Evolutionary conservation across 2,113 vertebrate genomes (phyloP).

Genomic region (Lontra canadensis): DNA sequence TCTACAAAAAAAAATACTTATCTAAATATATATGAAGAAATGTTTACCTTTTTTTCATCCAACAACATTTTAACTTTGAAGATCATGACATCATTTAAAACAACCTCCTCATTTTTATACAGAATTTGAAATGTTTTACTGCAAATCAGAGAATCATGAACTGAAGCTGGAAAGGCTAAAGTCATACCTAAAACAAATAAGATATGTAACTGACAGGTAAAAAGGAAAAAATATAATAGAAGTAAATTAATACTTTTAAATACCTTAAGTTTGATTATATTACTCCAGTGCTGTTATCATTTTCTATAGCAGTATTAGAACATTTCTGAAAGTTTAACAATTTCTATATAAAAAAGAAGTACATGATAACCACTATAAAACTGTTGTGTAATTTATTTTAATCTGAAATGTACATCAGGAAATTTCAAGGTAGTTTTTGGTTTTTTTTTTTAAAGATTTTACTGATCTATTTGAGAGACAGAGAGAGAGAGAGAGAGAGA

Average conservation of each 20-base stretch:
- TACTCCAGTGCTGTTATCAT: not conserved
- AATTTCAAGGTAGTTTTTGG: not conserved
- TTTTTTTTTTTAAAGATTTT: too few species aligned
- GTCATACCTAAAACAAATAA: slow-evolving; percentile 88
- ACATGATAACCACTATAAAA: slow-evolving; percentile 23
- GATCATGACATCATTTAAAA: slow-evolving; percentile 96
- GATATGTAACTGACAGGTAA: slow-evolving; percentile 50
- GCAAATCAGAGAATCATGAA: slow-evolving; percentile 94
- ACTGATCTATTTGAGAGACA: not conserved
- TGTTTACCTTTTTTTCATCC: slow-evolving; percentile 95
- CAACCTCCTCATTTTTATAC: slow-evolving; percentile 98
- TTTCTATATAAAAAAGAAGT: slow-evolving; percentile 30
- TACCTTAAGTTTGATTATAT: not conserved
- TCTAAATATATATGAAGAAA: slow-evolving; percentile 34
- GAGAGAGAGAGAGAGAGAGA: too few species aligned
- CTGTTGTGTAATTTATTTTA: not conserved
- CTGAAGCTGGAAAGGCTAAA: slow-evolving; percentile 95
- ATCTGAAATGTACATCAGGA: not conserved
- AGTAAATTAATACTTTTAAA: not conserved
- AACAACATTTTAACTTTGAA: slow-evolving; percentile 99
- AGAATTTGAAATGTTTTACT: slow-evolving; percentile 99
- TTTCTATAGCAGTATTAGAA: not conserved
- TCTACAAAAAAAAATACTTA: slow-evolving; percentile 53
- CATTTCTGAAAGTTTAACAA: slow-evolving; percentile 38
- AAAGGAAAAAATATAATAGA: slow-evolving; percentile 31